Percentiles rank a stretch among this genome's conserved stretches.
Evolutionary conservation across 2,797 vertebrate genomes (phyloP).

Genomic region (Rallus crepitans): DNA sequence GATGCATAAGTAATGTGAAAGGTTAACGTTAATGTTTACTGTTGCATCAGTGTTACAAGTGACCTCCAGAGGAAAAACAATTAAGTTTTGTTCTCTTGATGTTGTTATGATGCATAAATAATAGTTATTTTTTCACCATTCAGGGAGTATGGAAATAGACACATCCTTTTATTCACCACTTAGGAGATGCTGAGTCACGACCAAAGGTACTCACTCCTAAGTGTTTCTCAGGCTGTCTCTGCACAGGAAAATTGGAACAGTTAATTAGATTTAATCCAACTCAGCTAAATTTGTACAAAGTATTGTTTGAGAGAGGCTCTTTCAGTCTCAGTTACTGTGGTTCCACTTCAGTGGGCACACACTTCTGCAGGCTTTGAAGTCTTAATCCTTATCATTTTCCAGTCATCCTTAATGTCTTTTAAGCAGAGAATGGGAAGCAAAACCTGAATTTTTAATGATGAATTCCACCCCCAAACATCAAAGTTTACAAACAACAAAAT

Average conservation of each 20-base stretch:
- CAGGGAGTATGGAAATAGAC: neutral
- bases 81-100: neutral
- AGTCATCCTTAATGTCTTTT: neutral
- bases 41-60: neutral
- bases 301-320: neutral
- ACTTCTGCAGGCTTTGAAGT: neutral
- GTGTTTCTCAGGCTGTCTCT: neutral
- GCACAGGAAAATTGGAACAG: neutral
- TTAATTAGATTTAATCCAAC: neutral
- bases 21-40: neutral
- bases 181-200: neutral
- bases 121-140: neutral
- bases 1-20: neutral
- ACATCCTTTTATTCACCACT: neutral
- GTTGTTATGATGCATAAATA: slow-evolving; percentile 22
- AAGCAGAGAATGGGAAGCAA: neutral
- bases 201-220: neutral
- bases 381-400: neutral
- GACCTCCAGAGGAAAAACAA: neutral
- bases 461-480: accelerated
- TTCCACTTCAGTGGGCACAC: neutral
- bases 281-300: neutral
- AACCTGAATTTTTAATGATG: neutral
- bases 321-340: neutral
- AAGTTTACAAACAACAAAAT: neutral